Percentiles rank a stretch among this genome's conserved stretches.
These are phyloP conservation scores for Armadillidium nasatum DNA, from an alignment of 1,140 invertebrate species.

Conservation along the genomic window DNA sequence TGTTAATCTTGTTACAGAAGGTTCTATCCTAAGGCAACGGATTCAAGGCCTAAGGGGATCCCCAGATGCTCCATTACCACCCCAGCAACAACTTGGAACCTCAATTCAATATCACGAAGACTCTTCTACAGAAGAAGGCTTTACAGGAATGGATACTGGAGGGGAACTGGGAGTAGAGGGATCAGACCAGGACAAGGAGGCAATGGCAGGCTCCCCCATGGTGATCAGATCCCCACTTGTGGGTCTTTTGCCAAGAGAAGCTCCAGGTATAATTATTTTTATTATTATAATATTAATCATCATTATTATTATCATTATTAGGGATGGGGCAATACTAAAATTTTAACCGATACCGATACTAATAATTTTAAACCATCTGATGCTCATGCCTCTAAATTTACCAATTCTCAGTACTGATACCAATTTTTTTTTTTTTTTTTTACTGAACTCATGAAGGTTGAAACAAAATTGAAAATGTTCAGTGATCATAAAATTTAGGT, in stretches of 20 bases:
- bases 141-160: background rate
- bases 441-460: no score
- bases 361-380: no score
- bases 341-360: no score
- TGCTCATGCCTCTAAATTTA: no score
- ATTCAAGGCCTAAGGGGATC: constrained; percentile 42
- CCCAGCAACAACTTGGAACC: background rate
- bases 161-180: constrained; percentile 35
- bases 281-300: no score
- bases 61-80: constrained; percentile 33
- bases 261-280: constrained; percentile 29
- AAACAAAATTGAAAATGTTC: no score
- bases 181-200: constrained; percentile 35
- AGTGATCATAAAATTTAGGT: no score
- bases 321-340: no score
- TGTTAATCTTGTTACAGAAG: constrained; percentile 38
- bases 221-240: constrained; percentile 43
- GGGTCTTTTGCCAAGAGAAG: constrained; percentile 38
- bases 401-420: no score
- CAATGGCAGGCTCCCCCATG: constrained; percentile 39
- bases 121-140: constrained; percentile 17
- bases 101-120: background rate
- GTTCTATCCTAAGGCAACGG: constrained; percentile 43
- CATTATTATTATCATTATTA: no score
- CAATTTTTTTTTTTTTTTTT: no score